Base-by-base conservation (phyloP, 2,888 invertebrate species). In the Lithodes maja region DNA sequence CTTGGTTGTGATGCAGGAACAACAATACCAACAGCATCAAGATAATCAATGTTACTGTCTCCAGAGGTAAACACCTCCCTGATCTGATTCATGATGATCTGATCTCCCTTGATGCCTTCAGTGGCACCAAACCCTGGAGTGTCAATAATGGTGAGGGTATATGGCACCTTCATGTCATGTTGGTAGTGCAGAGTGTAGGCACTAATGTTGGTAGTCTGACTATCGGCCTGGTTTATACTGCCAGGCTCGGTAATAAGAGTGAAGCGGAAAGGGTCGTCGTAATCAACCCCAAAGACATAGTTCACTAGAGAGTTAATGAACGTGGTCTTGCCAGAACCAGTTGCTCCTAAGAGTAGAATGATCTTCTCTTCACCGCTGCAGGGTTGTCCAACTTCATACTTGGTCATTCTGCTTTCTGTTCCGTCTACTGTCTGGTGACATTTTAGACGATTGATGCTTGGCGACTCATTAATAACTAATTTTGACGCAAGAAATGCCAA, bases 111-210 rank as follows among this genome's bases (percentile, higher is more conserved):
- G 12, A 77, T 50, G 54, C 84, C 84, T 33, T 12, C 75, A 17
- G 17, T 17, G 49, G 52, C 55, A 15, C 84, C 84, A 52, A 84
- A 77, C 15, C 84, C 84, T 49, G 84, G 84, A 49, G 84, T 84
- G 75, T 84, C 84, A 15, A 84, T 49, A 55, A 84, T 75, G 71
- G 79, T 86, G 79, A 79, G 75, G 52, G 61, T 86, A 50, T 68
- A 86, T 33, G 85, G 80, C 3, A 78, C 74, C 3, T 33, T 5
- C 50, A 86, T 68, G n/a, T 79, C 85, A 9, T 79, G 15, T 68
- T 69, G 79, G 53, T 86, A 50, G 52, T 86, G 79, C 1, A 86
- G 78, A 54, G 75, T 80, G 85, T 86, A 86, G 15, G 85, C 54
- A 33, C 79, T 79, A 9, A 79, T 68, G 2, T 80, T 33, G 12